Base-by-base conservation (phyloP, 1,140 invertebrate genomes). In the Heliothis virescens region DNA sequence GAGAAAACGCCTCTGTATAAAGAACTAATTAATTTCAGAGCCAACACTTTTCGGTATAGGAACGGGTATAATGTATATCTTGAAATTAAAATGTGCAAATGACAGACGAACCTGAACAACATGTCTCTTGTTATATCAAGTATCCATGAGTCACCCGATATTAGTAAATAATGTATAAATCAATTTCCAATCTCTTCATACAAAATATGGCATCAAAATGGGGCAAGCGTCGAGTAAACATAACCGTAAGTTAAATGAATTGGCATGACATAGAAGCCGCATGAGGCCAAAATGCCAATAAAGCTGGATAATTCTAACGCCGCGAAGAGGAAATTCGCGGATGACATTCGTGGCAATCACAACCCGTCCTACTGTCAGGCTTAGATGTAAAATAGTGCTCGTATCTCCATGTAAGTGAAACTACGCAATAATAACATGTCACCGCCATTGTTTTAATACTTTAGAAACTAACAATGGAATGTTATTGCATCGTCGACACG, bases 381-480 rank as follows among this genome's bases (percentile, higher is more conserved):
- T 41, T 4, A 12, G 26, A 47, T 73, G 53, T 55, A 73, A 73
- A 73, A 73, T 67, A 73, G 52, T 59, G 26, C 12, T 53, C 67
- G 13, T 53, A 53, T 53, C 12, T 71, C 21, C 53, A 9, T 29
- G 15, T 71, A 71, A 71, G 21, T 71, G 50, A 53, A 71, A 53
- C 67, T 29, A 4, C 21, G 50, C 48, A 48, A 53, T 52, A 53
- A 71, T 71, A 71, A 71, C 67, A 71, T 52, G 48, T 29, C 67
- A 48, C 67, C 4, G 11, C 3, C 67, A 71, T 52, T 53, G 48
- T 71, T 71, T 53, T 52, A 26, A 13, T 29, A 71, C 4, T 26
- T 69, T 71, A 52, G 48, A 71, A 52, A 4, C 67, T 71, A 71
- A 71, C 67, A 71, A 53, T 71, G 12, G 48, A 12, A 15, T 71